Conservation (phyloP, 2,797 vertebrate genomes). For the Phoxinus dragarum region DNA sequence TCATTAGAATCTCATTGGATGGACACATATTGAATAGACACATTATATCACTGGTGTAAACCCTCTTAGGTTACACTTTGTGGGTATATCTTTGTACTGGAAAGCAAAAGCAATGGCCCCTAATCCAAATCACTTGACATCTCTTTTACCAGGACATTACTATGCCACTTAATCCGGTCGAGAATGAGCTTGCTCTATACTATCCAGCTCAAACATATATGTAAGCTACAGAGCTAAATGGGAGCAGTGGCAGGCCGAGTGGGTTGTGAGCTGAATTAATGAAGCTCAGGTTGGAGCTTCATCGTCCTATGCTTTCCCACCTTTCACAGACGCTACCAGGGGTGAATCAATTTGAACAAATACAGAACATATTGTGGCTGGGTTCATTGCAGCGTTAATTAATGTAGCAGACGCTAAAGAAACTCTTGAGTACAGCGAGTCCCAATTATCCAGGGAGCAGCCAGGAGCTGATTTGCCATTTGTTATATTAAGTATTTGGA, state of each 20-base stretch:
- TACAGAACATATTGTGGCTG: slow-evolving; percentile 70
- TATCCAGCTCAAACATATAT: slow-evolving; percentile 27
- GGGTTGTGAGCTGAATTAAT: slow-evolving; percentile 55
- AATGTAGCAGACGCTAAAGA: slow-evolving; percentile 69
- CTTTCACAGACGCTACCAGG: slow-evolving; percentile 65
- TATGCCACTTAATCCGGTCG: slow-evolving; percentile 15
- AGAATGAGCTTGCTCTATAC: slow-evolving; percentile 9
- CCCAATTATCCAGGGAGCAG: slow-evolving; percentile 68
- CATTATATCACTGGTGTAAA: neutral
- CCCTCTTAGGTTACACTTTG: slow-evolving; percentile 4
- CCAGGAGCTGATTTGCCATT: slow-evolving; percentile 67
- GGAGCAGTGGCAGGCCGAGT: slow-evolving; percentile 46
- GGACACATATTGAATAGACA: slow-evolving; percentile 5
- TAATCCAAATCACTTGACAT: slow-evolving; percentile 37
- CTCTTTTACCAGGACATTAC: slow-evolving; percentile 19
- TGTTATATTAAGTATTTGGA: slow-evolving; percentile 71
- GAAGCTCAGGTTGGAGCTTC: slow-evolving; percentile 62
- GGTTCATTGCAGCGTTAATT: slow-evolving; percentile 70
- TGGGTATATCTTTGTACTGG: slow-evolving; percentile 5
- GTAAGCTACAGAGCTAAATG: slow-evolving; percentile 18
- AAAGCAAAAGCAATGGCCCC: slow-evolving; percentile 16
- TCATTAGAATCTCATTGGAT: slow-evolving; percentile 17
- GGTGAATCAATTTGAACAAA: slow-evolving; percentile 70
- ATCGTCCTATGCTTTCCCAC: slow-evolving; percentile 61
- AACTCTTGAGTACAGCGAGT: slow-evolving; percentile 60